Evolutionary conservation across 2,797 vertebrate species (phyloP), one percentile per base, ranked within the genome.

Genomic region (Borostomias antarcticus): DNA sequence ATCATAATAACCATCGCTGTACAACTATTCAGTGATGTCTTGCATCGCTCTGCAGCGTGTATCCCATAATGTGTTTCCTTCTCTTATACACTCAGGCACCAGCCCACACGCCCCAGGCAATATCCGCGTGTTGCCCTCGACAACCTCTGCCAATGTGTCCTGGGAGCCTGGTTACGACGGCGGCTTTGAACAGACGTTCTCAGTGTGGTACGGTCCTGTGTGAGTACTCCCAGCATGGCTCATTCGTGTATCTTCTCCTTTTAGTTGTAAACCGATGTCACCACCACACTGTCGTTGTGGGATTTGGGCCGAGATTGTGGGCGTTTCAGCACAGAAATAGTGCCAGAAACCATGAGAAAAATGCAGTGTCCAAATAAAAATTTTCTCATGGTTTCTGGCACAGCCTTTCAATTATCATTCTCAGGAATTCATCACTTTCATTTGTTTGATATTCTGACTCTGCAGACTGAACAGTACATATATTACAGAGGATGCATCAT

Each of bases 161-260:
- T 99, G 98, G 98, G 97, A 99, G 84, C 93, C 95, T 19, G 96
- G 96, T 88, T 99, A 99, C 66, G 97, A 99, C 62, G 98, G 98
- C 77, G 98, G 97, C 91, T 98, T 95, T 1, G 96, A 99, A 86
- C 98, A 99, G 96, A 99, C 96, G 81, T 99, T 99, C 93, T 99
- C 98, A 89, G 98, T 99, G 94, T 99, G 97, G 98, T 99, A 99
- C 80, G 98, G 97, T 92, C 96, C 95, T 94, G 97, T 99, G 98
- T 99, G 94, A 98, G 98, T 98, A 92, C 93, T 91, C 92, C 91
- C 83, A 86, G 89, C 92, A 92, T 88, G 86, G n/a, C n/a, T n/a
- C n/a, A n/a, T n/a, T n/a, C n/a, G n/a, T n/a, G n/a, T n/a, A n/a
- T n/a, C 91, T 91, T 93, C 83, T 89, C n/a, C 40, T 10, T 17